Evolutionary conservation across 2,113 vertebrate species (phyloP).

Genomic region (Passerina amoena): DNA sequence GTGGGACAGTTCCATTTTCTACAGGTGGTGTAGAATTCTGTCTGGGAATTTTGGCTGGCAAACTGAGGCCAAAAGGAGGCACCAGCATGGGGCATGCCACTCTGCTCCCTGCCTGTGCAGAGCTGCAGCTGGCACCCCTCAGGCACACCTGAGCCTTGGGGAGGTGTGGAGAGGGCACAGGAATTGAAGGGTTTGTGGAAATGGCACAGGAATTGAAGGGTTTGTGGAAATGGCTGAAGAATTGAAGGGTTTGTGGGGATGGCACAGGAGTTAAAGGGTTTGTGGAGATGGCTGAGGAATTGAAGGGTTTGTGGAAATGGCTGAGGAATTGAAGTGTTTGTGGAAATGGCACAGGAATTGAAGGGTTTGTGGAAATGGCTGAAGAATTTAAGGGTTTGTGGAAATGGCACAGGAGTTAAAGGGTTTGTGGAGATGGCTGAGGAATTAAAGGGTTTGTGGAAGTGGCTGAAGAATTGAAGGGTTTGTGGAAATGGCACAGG

Average conservation of each 20-base stretch:
- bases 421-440: not conserved
- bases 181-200: not conserved
- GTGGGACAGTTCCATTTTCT: not conserved
- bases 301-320: not conserved
- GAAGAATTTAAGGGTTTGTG: not conserved
- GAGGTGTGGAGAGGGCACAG: not conserved
- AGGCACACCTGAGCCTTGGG: not conserved
- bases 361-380: not conserved
- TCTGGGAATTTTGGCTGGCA: not conserved
- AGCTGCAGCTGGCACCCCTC: not conserved
- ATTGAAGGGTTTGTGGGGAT: no score
- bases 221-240: not conserved
- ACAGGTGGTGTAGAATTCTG: not conserved
- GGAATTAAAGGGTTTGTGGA: not conserved
- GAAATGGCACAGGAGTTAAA: not conserved
- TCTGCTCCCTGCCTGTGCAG: not conserved
- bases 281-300: not conserved
- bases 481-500: not conserved
- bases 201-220: not conserved
- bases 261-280: not conserved
- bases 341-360: not conserved
- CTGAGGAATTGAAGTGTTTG: not conserved
- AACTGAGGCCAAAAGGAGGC: not conserved
- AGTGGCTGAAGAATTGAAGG: no score
- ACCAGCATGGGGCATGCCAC: fast-evolving